phyloP scores from a whole-genome alignment of 1,140 invertebrate species.

The Procambarus clarkii region DNA sequence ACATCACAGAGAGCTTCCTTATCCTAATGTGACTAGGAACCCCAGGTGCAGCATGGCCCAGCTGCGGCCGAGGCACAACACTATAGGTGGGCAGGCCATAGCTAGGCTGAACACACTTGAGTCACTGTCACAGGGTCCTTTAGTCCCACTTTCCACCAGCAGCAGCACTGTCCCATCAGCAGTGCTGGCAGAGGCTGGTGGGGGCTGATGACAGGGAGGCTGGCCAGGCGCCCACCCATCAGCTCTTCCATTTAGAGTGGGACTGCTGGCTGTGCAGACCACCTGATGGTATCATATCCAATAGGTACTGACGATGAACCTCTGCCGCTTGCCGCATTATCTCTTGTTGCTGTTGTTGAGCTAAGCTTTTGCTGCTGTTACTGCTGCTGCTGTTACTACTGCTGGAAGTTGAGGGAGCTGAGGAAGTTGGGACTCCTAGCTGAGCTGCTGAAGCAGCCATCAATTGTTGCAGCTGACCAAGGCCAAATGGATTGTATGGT shows the following conservation, averaged over 20 bases:
- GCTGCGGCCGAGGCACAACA: slow-evolving; percentile 56
- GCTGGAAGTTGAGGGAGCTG: slow-evolving; percentile 74
- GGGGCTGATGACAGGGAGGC: slow-evolving; percentile 59
- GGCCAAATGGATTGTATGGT: slow-evolving; percentile 73
- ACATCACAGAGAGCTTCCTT: slow-evolving; percentile 70
- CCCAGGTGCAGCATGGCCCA: slow-evolving; percentile 66
- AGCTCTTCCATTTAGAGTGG: slow-evolving; percentile 69
- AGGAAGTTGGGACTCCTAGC: slow-evolving; percentile 69
- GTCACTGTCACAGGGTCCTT: slow-evolving; percentile 60
- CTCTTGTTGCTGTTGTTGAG: slow-evolving; percentile 74
- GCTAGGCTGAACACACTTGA: slow-evolving; percentile 61
- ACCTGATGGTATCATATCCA: slow-evolving; percentile 91
- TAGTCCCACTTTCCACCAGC: slow-evolving; percentile 64
- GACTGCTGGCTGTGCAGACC: slow-evolving; percentile 67
- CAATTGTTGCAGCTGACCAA: slow-evolving; percentile 91
- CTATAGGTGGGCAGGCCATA: slow-evolving; percentile 45
- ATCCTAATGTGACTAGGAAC: slow-evolving; percentile 68
- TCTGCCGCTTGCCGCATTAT: slow-evolving; percentile 82
- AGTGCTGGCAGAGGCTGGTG: slow-evolving; percentile 60
- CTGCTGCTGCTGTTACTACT: slow-evolving; percentile 71
- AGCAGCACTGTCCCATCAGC: slow-evolving; percentile 57
- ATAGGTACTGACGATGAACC: slow-evolving; percentile 94
- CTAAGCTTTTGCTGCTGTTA: slow-evolving; percentile 72
- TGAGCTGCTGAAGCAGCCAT: slow-evolving; percentile 85
- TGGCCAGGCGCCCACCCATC: slow-evolving; percentile 60